Base-by-base conservation (phyloP, 1,140 invertebrate genomes). In the Saccostrea glomerata region DNA sequence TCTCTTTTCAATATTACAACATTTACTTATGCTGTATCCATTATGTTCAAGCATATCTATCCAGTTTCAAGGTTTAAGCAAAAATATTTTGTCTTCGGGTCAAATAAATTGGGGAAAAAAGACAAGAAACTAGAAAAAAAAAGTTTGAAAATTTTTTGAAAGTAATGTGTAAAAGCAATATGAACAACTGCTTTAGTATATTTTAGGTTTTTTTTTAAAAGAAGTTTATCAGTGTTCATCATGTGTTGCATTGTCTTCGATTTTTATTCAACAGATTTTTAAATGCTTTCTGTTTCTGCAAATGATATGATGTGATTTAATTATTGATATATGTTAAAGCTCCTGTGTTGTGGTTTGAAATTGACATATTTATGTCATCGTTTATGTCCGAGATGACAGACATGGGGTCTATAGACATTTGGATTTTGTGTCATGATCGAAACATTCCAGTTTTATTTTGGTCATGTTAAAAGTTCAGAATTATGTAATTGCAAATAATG, bases 1-100 rank as follows among this genome's bases (percentile, higher is more conserved):
- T 77, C 70, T 77, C 30, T 30, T 36, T 77, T 77, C 58, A 63
- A 63, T 63, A 63, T 63, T 20, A 63, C 47, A 47, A 47, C 47
- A 47, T 47, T 47, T 20, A 63, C n/a, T 17, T 17, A 63, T 63
- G n/a, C 58, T 20, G 6, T 63, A 20, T 63, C n/a, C 17, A 6
- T n/a, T n/a, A 20, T 63, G 17, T 63, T 20, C n/a, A 63, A 63
- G n/a, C 17, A 1, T n/a, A 9, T 47, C 17, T n/a, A 63, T 63
- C 58, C 58, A 63, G 58, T 20, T 63, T 63, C 5, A 63, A 63
- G 58, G 17, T 63, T n/a, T 63, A 63, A n/a, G 6, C 1, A 63
- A 63, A 63, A 7, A 9, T 0, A 47, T 9, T 47, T 7, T 47
- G 47, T 47, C 47, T 63, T 63, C 58, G n/a, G 58, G 17, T n/a